Evolutionary conservation across 2,888 invertebrate genomes (phyloP).

Genomic region (Microplitis manilae): DNA sequence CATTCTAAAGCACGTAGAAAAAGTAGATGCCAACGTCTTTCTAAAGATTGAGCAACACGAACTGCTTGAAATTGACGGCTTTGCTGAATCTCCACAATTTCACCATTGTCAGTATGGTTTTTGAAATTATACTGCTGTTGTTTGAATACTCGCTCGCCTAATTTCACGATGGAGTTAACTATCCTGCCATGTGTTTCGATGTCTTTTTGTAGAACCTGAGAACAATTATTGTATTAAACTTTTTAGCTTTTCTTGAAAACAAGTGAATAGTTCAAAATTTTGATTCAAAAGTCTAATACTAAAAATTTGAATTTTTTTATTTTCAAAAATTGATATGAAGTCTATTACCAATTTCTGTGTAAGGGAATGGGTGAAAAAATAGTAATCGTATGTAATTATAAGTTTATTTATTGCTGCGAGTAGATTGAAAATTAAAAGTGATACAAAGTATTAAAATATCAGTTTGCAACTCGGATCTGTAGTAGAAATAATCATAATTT

Average conservation of each 20-base stretch:
- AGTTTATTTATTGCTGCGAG: too few relatives aligned
- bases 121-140: conserved; percentile 62
- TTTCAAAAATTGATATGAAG: too few relatives aligned
- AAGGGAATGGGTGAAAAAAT: too few relatives aligned
- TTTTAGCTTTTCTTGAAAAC: not conserved
- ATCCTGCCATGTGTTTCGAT: conserved; percentile 93
- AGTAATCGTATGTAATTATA: too few relatives aligned
- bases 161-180: conserved; percentile 84
- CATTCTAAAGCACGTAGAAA: conserved; percentile 92
- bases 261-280: too few relatives aligned
- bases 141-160: conserved; percentile 77
- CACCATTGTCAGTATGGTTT: conserved; percentile 51
- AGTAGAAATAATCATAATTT: too few relatives aligned
- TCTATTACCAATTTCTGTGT: too few relatives aligned
- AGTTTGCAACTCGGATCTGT: too few relatives aligned
- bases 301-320: too few relatives aligned
- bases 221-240: conserved; percentile 15
- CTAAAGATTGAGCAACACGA: conserved; percentile 80
- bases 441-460: too few relatives aligned
- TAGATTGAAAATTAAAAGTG: too few relatives aligned
- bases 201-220: conserved; percentile 91
- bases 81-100: conserved; percentile 55
- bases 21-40: conserved; percentile 91
- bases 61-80: conserved; percentile 65
- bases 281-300: too few relatives aligned